Conservation (phyloP, 2,888 invertebrate species). For the Drosophila setosimentum region DNA sequence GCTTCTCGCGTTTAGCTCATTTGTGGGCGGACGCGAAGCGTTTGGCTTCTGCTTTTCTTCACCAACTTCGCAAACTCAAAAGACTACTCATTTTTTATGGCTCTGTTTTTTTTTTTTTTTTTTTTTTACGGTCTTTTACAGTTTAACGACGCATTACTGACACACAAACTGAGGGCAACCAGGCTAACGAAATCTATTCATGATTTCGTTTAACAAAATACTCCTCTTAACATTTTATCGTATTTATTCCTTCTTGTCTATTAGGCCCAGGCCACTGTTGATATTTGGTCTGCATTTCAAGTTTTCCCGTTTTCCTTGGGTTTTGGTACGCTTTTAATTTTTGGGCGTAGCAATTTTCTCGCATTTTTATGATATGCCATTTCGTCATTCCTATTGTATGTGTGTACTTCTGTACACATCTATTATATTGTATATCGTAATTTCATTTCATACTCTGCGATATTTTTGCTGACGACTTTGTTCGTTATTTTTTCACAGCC, state of each 20-base stretch:
- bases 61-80: background rate
- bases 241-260: slow-evolving; percentile 60
- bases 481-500: slow-evolving; percentile 40
- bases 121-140: slow-evolving; percentile 79
- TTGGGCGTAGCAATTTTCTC: slow-evolving; percentile 69
- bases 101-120: slow-evolving; percentile 18
- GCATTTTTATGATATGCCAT: slow-evolving; percentile 69
- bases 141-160: slow-evolving; percentile 81
- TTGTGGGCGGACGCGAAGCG: slow-evolving; percentile 51
- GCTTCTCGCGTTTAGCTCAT: slow-evolving; percentile 32
- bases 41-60: slow-evolving; percentile 23
- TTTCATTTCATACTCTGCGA: slow-evolving; percentile 62
- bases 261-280: slow-evolving; percentile 45
- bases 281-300: slow-evolving; percentile 50
- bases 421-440: slow-evolving; percentile 41
- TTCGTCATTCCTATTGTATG: slow-evolving; percentile 52
- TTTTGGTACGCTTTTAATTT: slow-evolving; percentile 61
- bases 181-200: slow-evolving; percentile 71
- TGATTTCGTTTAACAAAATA: slow-evolving; percentile 67
- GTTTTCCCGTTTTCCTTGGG: slow-evolving; percentile 15
- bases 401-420: background rate
- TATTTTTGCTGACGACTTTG: slow-evolving; percentile 47
- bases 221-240: slow-evolving; percentile 57
- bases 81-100: slow-evolving; percentile 72
- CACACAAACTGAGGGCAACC: slow-evolving; percentile 63